Conservation (phyloP, 2,888 invertebrate species). For the Anthrax anthrax region DNA sequence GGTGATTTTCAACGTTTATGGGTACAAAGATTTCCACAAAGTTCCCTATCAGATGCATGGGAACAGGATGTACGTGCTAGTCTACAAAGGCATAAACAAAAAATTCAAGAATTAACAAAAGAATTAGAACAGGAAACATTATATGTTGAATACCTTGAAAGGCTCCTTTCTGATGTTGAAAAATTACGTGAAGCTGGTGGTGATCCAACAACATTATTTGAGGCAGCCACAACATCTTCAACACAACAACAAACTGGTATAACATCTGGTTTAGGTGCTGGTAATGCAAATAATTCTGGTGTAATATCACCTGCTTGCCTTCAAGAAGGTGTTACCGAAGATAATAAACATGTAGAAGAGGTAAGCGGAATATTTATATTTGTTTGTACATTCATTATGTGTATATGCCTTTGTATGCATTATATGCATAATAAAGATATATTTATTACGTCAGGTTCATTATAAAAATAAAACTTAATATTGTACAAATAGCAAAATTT, state of each 20-base stretch:
- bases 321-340: slow-evolving; percentile 8
- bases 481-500: too few species aligned
- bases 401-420: too few species aligned
- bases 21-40: slow-evolving; percentile 82
- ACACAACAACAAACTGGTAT: slow-evolving; percentile 11
- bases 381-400: too few species aligned
- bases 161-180: slow-evolving; percentile 71
- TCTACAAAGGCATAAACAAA: slow-evolving; percentile 76
- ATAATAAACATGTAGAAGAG: slow-evolving; percentile 19
- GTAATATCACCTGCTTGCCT: slow-evolving; percentile 3
- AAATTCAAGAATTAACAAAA: slow-evolving; percentile 65
- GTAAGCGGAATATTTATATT: slow-evolving; percentile 6
- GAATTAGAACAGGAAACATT: slow-evolving; percentile 83
- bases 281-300: background rate
- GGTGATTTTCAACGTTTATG: slow-evolving; percentile 84
- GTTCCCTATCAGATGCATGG: slow-evolving; percentile 81
- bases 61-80: slow-evolving; percentile 85
- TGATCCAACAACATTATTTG: slow-evolving; percentile 34
- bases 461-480: too few species aligned
- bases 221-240: slow-evolving; percentile 25
- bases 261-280: slow-evolving; percentile 9
- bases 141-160: slow-evolving; percentile 79
- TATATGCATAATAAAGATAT: too few species aligned
- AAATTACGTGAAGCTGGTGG: slow-evolving; percentile 49
- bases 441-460: too few species aligned